phyloP scores from a whole-genome alignment of 2,888 invertebrate genomes.

The Drosophila siamana region DNA sequence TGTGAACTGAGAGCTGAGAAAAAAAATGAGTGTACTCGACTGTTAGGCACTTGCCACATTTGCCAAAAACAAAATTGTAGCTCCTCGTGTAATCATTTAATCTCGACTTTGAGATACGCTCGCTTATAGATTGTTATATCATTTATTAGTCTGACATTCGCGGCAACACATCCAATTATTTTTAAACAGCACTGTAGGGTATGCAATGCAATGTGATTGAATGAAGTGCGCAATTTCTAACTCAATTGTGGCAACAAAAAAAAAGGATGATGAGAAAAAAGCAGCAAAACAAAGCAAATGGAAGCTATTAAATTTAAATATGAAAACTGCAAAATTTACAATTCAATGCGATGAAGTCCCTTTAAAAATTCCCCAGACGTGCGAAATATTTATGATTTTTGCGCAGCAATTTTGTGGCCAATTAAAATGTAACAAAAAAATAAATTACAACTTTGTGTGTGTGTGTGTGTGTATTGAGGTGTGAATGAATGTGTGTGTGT shows the following conservation, averaged over 20 bases:
- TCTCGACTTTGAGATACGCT: conserved; percentile 4
- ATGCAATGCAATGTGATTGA: conserved; percentile 1
- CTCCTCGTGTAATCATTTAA: no score
- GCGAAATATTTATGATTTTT: conserved; percentile 41
- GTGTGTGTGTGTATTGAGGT: background rate
- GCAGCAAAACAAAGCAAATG: background rate
- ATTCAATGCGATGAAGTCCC: conserved; percentile 11
- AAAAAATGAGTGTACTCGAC: background rate
- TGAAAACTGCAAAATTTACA: conserved; percentile 3
- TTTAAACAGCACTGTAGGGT: background rate
- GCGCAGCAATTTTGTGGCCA: conserved; percentile 47
- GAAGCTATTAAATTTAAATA: conserved; percentile 32
- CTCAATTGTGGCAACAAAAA: conserved; percentile 9
- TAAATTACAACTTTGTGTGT: background rate
- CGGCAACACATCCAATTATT: background rate
- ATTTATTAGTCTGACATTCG: background rate
- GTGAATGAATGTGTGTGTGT: background rate
- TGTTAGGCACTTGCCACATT: background rate
- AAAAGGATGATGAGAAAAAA: no score
- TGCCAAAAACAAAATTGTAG: no score
- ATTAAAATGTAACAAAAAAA: conserved; percentile 43
- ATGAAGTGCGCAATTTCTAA: conserved; percentile 8
- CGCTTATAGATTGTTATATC: background rate
- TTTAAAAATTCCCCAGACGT: conserved; percentile 6
- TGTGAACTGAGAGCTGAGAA: background rate